phyloP scores from a whole-genome alignment of 2,797 vertebrate species.

The Coccyzus lansbergi region DNA sequence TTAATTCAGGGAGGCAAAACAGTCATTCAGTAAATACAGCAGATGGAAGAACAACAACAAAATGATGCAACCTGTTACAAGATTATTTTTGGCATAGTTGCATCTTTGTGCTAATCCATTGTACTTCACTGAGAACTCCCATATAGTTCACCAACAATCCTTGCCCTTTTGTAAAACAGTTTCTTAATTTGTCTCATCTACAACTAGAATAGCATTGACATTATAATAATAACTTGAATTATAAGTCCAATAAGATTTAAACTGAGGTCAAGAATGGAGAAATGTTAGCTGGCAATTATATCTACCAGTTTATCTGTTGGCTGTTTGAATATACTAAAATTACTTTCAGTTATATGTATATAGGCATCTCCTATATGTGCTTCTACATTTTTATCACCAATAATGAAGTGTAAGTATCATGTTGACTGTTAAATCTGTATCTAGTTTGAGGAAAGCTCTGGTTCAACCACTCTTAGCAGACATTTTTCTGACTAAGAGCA shows the following conservation, averaged over 20 bases:
- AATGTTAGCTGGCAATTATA: conserved; percentile 22
- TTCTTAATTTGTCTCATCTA: neutral
- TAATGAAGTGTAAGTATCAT: conserved; percentile 40
- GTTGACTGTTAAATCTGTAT: conserved; percentile 42
- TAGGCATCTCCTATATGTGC: neutral
- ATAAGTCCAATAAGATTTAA: neutral
- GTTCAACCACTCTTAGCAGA: conserved; percentile 41
- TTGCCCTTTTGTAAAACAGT: neutral
- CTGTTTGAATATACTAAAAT: conserved; percentile 35
- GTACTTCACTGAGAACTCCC: neutral
- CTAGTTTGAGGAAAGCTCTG: conserved; percentile 61
- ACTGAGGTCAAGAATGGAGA: conserved; percentile 25
- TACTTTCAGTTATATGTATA: conserved; percentile 32
- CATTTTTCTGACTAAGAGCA: conserved; percentile 62
- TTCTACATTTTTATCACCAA: neutral
- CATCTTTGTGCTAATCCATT: neutral
- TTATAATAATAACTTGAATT: neutral
- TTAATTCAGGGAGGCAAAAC: neutral
- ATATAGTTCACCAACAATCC: neutral
- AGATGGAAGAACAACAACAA: neutral
- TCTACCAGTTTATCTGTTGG: conserved; percentile 6
- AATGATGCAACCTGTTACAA: neutral
- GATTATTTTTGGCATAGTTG: neutral
- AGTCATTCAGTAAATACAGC: neutral
- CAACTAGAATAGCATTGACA: neutral